Percentiles rank a stretch among this genome's conserved stretches.
phyloP scores from a whole-genome alignment of 92 coral and sea anemone genomes.

The Metridium senile region DNA sequence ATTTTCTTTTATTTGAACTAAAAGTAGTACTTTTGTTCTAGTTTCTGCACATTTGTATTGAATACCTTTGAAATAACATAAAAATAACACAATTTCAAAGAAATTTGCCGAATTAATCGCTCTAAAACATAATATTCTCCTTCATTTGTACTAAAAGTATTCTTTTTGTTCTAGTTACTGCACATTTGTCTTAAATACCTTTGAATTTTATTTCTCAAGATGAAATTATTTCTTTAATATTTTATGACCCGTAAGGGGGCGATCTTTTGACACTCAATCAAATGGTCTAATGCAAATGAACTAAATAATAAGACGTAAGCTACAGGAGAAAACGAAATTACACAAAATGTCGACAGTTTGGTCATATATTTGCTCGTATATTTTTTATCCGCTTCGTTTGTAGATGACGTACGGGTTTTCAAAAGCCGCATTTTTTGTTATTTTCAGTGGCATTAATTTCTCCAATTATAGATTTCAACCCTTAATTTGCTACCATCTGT shows the following conservation, averaged over 20 bases:
- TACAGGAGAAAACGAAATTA: not conserved
- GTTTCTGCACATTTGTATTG: not conserved
- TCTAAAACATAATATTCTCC: too few relatives aligned
- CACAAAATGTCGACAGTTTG: not conserved
- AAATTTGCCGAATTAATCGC: not conserved
- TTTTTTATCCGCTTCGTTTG: not conserved
- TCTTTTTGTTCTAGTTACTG: not conserved
- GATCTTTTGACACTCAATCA: not conserved
- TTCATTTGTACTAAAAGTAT: not conserved
- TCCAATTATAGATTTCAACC: too few relatives aligned
- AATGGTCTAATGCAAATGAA: not conserved
- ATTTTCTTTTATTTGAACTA: not conserved
- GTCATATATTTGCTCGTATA: not conserved
- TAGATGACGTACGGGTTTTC: constrained; percentile 46
- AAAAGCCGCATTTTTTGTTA: constrained; percentile 11
- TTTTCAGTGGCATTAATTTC: too few relatives aligned
- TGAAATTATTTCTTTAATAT: not conserved
- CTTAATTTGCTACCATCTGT: too few relatives aligned
- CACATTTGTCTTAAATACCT: not conserved
- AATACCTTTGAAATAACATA: not conserved
- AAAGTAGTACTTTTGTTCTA: not conserved
- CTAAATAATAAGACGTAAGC: not conserved
- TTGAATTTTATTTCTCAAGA: not conserved
- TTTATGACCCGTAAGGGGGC: not conserved
- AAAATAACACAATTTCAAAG: not conserved